phyloP scores from a whole-genome alignment of 2,888 invertebrate genomes.

The Epinotia demarniana region DNA sequence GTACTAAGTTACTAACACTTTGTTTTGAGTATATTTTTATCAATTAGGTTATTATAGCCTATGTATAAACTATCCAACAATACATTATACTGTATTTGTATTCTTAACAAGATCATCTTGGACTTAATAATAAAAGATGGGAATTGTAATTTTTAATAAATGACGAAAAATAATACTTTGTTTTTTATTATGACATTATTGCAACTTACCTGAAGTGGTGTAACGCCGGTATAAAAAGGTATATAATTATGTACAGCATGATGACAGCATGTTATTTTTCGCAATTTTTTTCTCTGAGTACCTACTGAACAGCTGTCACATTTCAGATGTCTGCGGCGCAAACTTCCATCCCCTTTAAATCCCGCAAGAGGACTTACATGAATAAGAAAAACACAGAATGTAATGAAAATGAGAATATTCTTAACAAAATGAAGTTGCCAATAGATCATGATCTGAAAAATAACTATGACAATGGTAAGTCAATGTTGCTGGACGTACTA shows the following conservation, averaged over 20 bases:
- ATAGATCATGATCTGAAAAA: conserved; percentile 47
- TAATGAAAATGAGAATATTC: conserved; percentile 67
- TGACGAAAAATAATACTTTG: not conserved
- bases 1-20: conserved; percentile 2
- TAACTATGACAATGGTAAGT: conserved; percentile 57
- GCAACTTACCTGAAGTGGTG: not conserved
- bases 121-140: conserved; percentile 20
- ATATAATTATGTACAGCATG: not conserved
- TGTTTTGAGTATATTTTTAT: conserved; percentile 14
- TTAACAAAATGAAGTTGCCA: conserved; percentile 53
- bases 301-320: not conserved
- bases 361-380: conserved; percentile 73
- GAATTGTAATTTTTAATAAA: conserved; percentile 45
- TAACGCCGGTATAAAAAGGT: conserved; percentile 15
- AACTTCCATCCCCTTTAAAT: conserved; percentile 77
- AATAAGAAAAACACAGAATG: conserved; percentile 54
- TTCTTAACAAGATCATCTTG: conserved; percentile 22
- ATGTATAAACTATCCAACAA: conserved; percentile 20
- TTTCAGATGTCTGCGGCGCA: conserved; percentile 79
- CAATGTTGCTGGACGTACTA: not conserved
- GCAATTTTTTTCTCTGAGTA: not conserved
- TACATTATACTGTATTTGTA: conserved; percentile 20
- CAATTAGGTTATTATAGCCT: conserved; percentile 37
- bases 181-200: conserved; percentile 15
- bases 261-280: not conserved